A percentile compares a stretch with the other conserved stretches of the same genome.
These are phyloP conservation scores for Gonatopus flavifemur DNA, from an alignment of 1,140 invertebrate species.

Conservation along the genomic window DNA sequence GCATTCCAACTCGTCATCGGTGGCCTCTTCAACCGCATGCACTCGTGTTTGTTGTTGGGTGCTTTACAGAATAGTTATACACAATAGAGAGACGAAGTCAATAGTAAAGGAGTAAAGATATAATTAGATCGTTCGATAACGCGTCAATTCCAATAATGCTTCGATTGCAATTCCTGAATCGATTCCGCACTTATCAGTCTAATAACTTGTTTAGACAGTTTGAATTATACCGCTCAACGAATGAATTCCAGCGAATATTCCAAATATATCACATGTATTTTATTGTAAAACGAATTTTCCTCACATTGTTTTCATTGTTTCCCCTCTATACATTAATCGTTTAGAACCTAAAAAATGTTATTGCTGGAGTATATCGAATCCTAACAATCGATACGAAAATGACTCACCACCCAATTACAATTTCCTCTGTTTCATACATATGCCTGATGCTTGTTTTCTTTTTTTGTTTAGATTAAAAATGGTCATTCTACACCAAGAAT, in stretches of 20 bases:
- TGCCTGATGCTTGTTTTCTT: constrained; percentile 10
- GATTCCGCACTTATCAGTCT: constrained; percentile 26
- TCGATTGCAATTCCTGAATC: constrained; percentile 29
- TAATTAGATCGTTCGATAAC: constrained; percentile 21
- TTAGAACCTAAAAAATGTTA: background rate
- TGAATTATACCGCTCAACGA: too few species aligned
- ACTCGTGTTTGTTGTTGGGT: too few species aligned
- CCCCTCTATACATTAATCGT: too few species aligned
- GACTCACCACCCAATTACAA: constrained; percentile 27
- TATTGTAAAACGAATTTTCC: too few species aligned
- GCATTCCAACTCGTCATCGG: too few species aligned
- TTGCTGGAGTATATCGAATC: constrained; percentile 18
- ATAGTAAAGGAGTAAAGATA: too few species aligned
- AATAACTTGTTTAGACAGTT: constrained; percentile 1
- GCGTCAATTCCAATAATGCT: constrained; percentile 43
- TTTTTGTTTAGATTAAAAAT: constrained; percentile 28
- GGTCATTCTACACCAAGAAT: constrained; percentile 47
- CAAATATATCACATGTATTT: too few species aligned
- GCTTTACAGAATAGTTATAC: too few species aligned
- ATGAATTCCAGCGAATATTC: too few species aligned
- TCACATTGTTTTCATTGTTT: too few species aligned
- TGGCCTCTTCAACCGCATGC: too few species aligned
- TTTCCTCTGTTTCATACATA: constrained; percentile 20
- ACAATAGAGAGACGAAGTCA: too few species aligned
- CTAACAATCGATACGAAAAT: constrained; percentile 32